Percentiles rank a stretch among this genome's conserved stretches.
phyloP scores from a whole-genome alignment of 1,140 invertebrate species.

The Megalonaias nervosa region DNA sequence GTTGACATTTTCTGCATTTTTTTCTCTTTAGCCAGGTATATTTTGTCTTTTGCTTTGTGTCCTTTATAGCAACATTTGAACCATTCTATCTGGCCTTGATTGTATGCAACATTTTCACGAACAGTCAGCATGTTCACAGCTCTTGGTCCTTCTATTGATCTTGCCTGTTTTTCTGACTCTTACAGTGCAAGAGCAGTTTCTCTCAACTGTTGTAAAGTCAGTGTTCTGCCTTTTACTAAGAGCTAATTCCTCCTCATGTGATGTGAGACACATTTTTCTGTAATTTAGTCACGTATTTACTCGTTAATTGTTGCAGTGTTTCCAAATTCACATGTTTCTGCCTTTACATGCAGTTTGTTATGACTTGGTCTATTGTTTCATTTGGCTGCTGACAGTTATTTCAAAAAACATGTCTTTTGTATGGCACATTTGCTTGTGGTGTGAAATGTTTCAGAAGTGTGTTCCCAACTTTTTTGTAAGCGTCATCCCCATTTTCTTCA shows the following conservation, averaged over 20 bases:
- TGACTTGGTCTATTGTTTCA: constrained; percentile 8
- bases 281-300: constrained; percentile 31
- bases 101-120: not conserved
- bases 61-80: not conserved
- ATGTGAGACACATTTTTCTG: constrained; percentile 19
- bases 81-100: constrained; percentile 1
- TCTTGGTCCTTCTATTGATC: not conserved
- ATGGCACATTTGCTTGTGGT: constrained; percentile 24
- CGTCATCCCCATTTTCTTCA: constrained; percentile 15
- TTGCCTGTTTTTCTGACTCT: not conserved
- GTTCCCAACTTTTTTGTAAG: constrained; percentile 16
- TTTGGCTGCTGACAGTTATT: not conserved
- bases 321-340: constrained; percentile 29
- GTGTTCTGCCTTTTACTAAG: constrained; percentile 7
- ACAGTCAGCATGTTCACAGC: not conserved
- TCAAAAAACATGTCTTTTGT: constrained; percentile 2
- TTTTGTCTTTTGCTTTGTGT: not conserved
- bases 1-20: not conserved
- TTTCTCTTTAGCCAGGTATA: not conserved
- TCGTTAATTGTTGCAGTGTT: not conserved
- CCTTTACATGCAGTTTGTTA: constrained; percentile 10
- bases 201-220: constrained; percentile 15
- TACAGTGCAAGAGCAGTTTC: constrained; percentile 3
- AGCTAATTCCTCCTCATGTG: constrained; percentile 19
- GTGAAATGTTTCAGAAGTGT: constrained; percentile 24